Conservation (phyloP, 2,888 invertebrate species). For the Dexiosoma caninum region DNA sequence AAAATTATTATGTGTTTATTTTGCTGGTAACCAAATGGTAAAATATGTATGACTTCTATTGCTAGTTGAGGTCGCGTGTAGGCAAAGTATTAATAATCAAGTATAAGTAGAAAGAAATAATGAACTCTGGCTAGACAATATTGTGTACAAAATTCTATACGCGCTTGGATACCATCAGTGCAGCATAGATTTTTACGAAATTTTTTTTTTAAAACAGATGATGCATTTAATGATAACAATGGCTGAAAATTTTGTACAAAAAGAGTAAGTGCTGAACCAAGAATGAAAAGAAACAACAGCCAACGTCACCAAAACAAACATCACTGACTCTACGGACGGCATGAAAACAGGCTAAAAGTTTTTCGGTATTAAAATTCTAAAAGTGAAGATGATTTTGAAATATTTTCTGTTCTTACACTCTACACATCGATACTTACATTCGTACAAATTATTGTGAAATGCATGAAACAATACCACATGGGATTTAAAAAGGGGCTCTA, state of each 20-base stretch:
- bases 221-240: constrained; percentile 61
- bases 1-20: neutral
- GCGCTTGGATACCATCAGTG: neutral
- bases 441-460: constrained; percentile 46
- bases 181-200: constrained; percentile 9
- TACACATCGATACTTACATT: neutral
- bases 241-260: constrained; percentile 22
- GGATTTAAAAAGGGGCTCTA: constrained; percentile 65
- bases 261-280: neutral
- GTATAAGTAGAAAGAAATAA: constrained; percentile 36
- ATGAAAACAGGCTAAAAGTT: neutral
- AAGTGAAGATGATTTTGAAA: neutral
- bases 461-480: constrained; percentile 59
- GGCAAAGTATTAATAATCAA: constrained; percentile 42
- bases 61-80: constrained; percentile 34
- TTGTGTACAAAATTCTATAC: neutral
- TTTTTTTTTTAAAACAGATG: constrained; percentile 42
- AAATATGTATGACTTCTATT: constrained; percentile 45
- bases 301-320: neutral
- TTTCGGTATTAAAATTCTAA: neutral
- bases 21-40: neutral
- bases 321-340: neutral
- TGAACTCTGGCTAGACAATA: constrained; percentile 49
- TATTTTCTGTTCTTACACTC: neutral
- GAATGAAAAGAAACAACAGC: constrained; percentile 7